A percentile compares a stretch with the other conserved stretches of the same genome.
Conservation (phyloP, 2,888 invertebrate genomes). For the Capitulum mitella region DNA sequence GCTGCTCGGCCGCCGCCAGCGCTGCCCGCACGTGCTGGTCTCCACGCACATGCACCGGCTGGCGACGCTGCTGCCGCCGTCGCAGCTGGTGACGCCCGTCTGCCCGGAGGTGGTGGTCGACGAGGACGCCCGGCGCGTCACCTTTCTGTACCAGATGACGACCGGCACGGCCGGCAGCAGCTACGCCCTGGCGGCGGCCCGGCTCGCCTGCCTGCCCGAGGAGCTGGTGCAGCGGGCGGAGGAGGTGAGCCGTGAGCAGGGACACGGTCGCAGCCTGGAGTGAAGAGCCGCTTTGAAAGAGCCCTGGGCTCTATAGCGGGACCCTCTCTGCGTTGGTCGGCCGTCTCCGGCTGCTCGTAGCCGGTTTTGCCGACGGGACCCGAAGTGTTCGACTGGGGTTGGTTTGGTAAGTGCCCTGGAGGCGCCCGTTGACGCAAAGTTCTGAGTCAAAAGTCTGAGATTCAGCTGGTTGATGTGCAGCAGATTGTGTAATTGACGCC, state of each 20-base stretch:
- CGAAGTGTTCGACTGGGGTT: too few species aligned
- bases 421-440: too few species aligned
- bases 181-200: conserved; percentile 9
- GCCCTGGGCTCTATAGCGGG: too few species aligned
- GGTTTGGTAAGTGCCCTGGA: too few species aligned
- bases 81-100: conserved; percentile 15
- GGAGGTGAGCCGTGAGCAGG: neutral
- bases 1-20: conserved; percentile 53
- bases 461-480: too few species aligned
- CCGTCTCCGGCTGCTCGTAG: too few species aligned
- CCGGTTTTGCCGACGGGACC: too few species aligned
- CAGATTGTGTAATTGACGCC: too few species aligned
- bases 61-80: neutral
- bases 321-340: too few species aligned
- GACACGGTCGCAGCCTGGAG: too few species aligned
- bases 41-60: conserved; percentile 65
- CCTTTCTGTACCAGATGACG: conserved; percentile 15
- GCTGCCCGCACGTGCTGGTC: conserved; percentile 66
- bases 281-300: too few species aligned
- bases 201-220: neutral
- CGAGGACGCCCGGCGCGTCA: neutral
- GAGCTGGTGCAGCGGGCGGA: neutral
- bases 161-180: neutral
- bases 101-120: neutral
- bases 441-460: too few species aligned